Base-by-base conservation (phyloP, 2,888 invertebrate species). In the Phyllotreta striolata region DNA sequence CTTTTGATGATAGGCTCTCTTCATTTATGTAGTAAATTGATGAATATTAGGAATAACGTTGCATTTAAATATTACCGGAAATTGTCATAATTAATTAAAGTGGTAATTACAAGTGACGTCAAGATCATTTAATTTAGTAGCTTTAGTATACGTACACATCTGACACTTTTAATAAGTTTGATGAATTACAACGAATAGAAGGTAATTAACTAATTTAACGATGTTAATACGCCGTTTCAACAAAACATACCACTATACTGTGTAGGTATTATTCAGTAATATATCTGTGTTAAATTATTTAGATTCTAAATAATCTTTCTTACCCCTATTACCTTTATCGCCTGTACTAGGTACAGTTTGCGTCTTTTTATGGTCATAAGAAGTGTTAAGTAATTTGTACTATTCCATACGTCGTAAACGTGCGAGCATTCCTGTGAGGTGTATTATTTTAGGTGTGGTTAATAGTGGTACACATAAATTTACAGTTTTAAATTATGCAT, bases 171-270 rank as follows among this genome's bases (percentile, higher is more conserved):
- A 65, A 66, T 62, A 64, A 66, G 63, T 67, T 54, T 66, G 64
- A 67, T 64, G 61, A 63, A 68, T 70, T 67, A 67, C 59, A 67
- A 68, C 64, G 60, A 24, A 67, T 68, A 63, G 63, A 58, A 64
- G 58, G 43, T 66, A 69, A 70, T 69, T 70, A 69, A 57, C 57
- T 52, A 63, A 61, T 65, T 70, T 66, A 66, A 66, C 61, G 41
- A 57, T 56, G 40, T 52, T 47, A 61, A 57, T 54, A 52, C 47
- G 47, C 47, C 57, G 40, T 61, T 56, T 37, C 24, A 24, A 24
- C 24, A 24, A 24, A 24, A 24, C 24, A 24, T 24, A 24, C 24
- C 24, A 24, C 24, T 24, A n/a, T n/a, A 24, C 24, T 24, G 24
- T 24, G 1, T 24, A 24, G 24, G 24, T 24, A 24, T 24, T 24